Base-by-base conservation (phyloP, 2,113 vertebrate genomes). In the Osmerus mordax region DNA sequence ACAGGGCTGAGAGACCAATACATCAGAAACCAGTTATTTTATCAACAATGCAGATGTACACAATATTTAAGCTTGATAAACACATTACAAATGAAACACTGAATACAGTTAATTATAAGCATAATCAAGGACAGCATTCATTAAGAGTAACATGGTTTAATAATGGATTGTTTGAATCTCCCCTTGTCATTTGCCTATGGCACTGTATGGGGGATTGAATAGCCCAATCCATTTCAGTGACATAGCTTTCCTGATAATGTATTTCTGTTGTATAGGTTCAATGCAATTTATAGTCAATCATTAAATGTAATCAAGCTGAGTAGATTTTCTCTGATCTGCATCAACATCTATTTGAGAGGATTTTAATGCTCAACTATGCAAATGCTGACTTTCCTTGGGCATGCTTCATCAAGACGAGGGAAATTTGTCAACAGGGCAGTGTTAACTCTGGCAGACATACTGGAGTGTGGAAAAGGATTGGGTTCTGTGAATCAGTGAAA, bases 331-430 rank as follows among this genome's bases (percentile, higher is more conserved):
- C 54, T 36, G 32, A 60, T 53, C 55, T 52, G 70, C 71, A 62
- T 77, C 70, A 69, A 68, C 60, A 36, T 75, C 19, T 62, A 41
- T 67, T 61, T 71, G 28, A 59, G n/a, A 25, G n/a, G 25, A 18
- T 75, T 70, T 81, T 75, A 63, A 66, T 47, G 15, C 19, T 25
- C 1, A 2, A 25, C 51, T 23, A 25, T 52, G 59, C 71, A 78
- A 67, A 67, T 60, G 14, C 59, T 21, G 59, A 61, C 67, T 65
- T 69, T 73, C 67, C 75, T 29, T 75, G 76, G 66, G 67, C 29
- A 67, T 67, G 61, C 82, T 73, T 82, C 74, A 83, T 36, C 25
- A 67, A 82, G 76, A 52, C 78, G 74, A 87, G 85, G 85, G 86
- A 78, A 81, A 69, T 53, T 58, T 28, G 70, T 83, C 82, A 81